These are phyloP conservation scores for Amia ocellicauda DNA, from an alignment of 2,113 vertebrate species.

Conservation along the genomic window DNA sequence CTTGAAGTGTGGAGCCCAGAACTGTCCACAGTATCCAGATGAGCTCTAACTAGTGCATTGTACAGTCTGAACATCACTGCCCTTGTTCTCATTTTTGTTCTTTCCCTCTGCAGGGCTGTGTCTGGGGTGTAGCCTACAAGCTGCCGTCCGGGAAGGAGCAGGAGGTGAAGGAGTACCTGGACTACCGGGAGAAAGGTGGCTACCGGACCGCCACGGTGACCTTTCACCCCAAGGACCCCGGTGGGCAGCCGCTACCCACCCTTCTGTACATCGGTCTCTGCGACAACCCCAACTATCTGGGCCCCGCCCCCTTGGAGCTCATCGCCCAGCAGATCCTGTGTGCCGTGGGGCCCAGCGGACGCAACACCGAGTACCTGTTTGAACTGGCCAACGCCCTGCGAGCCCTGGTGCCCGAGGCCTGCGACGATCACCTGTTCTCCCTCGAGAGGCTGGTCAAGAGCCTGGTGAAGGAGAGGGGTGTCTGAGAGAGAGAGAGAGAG, in stretches of 20 bases:
- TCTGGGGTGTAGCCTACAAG: constrained; percentile 94
- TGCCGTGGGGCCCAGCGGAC: constrained; percentile 84
- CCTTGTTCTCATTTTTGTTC: too few species aligned
- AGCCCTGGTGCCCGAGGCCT: constrained; percentile 82
- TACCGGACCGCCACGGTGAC: constrained; percentile 78
- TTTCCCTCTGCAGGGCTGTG: constrained; percentile 70
- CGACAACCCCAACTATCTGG: constrained; percentile 93
- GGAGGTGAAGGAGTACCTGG: constrained; percentile 89
- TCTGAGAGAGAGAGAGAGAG: too few species aligned
- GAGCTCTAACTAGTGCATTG: too few species aligned
- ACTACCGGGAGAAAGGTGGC: constrained; percentile 92
- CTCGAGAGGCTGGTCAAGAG: constrained; percentile 85
- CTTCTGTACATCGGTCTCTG: constrained; percentile 87
- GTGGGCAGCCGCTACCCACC: constrained; percentile 68
- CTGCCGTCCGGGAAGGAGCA: constrained; percentile 82
- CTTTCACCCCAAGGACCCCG: constrained; percentile 79
- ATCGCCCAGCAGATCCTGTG: constrained; percentile 87
- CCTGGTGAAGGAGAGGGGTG: constrained; percentile 47
- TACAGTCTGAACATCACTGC: too few species aligned
- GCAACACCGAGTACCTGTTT: constrained; percentile 91
- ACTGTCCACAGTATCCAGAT: too few species aligned
- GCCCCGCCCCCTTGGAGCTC: constrained; percentile 89
- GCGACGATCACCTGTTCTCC: constrained; percentile 86
- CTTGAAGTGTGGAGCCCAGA: too few species aligned
- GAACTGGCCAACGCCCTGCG: constrained; percentile 87